Base-by-base conservation (phyloP, 2,113 vertebrate genomes). In the Cephalopholis sonnerati region DNA sequence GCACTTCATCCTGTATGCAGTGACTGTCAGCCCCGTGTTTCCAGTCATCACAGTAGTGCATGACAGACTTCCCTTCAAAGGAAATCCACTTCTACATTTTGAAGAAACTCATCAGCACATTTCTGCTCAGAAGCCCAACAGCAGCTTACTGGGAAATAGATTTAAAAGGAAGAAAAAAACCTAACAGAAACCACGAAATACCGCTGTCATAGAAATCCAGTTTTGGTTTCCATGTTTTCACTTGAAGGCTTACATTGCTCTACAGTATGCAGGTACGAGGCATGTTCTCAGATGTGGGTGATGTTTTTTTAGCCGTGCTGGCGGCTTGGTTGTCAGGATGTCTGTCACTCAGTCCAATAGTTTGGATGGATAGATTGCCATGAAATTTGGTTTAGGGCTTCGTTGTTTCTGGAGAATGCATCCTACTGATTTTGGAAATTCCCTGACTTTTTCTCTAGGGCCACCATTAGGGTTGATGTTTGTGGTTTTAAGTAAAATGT, bases 51-150 rank as follows among this genome's bases (percentile, higher is more conserved):
- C 50, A 27, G 22, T 17, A 5, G 67, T 51, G 36, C 46, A 32
- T 62, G 83, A 73, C 80, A 59, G 58, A 63, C 29, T 55, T 44
- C 59, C 74, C 72, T 80, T 89, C 62, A 80, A 80, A 71, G 57
- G 27, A 81, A 78, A 75, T 71, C 46, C 61, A 72, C 74, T 51
- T 48, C 2, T 64, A 27, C 72, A 59, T 59, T 76, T 72, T 74
- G 22, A 85, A 66, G 67, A 82, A 67, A 68, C 29, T 81, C 58
- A 74, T 77, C 76, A 65, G 66, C 77, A 68, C 46, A 69, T 79
- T 84, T 83, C 36, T 54, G 11, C 25, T 46, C 48, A 55, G 62
- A 67, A 48, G 41, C 36, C 79, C n/a, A 29, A 76, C 61, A 61
- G 51, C 32, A 55, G 66, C 25, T 81, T 58, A 64, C 57, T 29